Base-by-base conservation (phyloP, 2,888 invertebrate genomes). In the Drosophila leonis region DNA sequence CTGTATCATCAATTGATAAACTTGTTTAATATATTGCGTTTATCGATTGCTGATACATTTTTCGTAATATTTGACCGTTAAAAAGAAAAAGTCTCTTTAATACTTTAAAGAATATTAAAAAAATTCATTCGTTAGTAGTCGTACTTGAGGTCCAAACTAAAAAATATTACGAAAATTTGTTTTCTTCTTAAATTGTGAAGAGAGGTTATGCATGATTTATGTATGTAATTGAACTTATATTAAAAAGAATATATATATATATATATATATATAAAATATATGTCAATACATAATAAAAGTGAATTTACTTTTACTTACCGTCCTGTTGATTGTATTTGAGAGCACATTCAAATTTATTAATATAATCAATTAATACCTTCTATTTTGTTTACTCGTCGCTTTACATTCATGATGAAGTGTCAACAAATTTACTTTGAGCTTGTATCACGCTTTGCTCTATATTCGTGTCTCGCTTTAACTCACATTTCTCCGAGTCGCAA, bases 371-470 rank as follows among this genome's bases (percentile, higher is more conserved):
- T 82, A 83, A 37, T 75, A 80, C 66, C 66, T 74, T 51, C 51
- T 49, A 39, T 27, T 55, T 54, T 62, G 33, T 48, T 56, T 44
- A 29, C 41, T 39, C 15, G 33, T 18, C 57, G 44, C 39, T 56
- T n/a, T 29, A 37, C 31, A 49, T 54, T 59, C 55, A 57, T 33
- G 66, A 52, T 52, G 65, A 72, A 69, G 76, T 44, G 54, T 61
- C 61, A 64, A 60, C 62, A 74, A 62, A 37, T 51, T 41, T 41
- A 18, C 35, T 37, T 55, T 3, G 48, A 42, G 57, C 42, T 48
- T 65, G 49, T 83, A 88, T 90, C 88, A 83, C 90, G 83, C 90
- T 80, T 90, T 82, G 83, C 83, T 84, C 84, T 73, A 79, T 59
- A 82, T 83, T 77, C 79, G 68, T 79, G 60, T 42, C 75, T 72